Conservation (phyloP, 2,113 vertebrate genomes). For the Suncus etruscus region DNA sequence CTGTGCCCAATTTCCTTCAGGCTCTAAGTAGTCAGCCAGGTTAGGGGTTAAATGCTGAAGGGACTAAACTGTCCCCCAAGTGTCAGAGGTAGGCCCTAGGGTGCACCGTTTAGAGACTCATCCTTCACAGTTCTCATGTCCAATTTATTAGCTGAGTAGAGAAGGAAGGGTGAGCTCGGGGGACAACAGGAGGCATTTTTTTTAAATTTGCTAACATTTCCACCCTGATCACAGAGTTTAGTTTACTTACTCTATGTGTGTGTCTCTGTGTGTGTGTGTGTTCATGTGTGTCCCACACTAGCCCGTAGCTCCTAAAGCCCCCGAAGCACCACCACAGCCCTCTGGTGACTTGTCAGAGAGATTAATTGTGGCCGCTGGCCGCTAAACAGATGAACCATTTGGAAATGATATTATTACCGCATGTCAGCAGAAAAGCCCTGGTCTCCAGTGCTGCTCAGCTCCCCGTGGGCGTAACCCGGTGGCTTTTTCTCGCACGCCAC, state of each 20-base stretch:
- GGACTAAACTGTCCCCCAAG: slow-evolving; percentile 89
- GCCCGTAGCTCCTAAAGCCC: too few species aligned
- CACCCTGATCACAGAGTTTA: slow-evolving; percentile 84
- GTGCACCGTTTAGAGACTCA: slow-evolving; percentile 83
- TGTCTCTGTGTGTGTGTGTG: too few species aligned
- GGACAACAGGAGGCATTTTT: slow-evolving; percentile 78
- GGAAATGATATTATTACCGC: slow-evolving; percentile 88
- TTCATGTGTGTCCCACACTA: too few species aligned
- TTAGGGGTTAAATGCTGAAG: slow-evolving; percentile 88
- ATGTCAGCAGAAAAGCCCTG: slow-evolving; percentile 87
- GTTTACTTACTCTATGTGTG: slow-evolving; percentile 74
- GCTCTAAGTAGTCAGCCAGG: slow-evolving; percentile 84
- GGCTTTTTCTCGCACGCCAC: slow-evolving; percentile 87
- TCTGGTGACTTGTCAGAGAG: slow-evolving; percentile 84
- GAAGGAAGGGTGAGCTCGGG: slow-evolving; percentile 61
- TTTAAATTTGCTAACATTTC: slow-evolving; percentile 85
- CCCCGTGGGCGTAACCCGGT: slow-evolving; percentile 90
- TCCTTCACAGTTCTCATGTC: slow-evolving; percentile 82
- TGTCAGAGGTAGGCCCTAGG: slow-evolving; percentile 83
- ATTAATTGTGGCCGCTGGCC: slow-evolving; percentile 88
- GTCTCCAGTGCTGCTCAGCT: slow-evolving; percentile 88
- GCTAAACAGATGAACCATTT: slow-evolving; percentile 90
- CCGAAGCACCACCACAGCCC: slow-evolving; percentile 73
- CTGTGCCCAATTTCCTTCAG: slow-evolving; percentile 65
- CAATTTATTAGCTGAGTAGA: slow-evolving; percentile 89